Base-by-base conservation (phyloP, 2,888 invertebrate species). In the Euproctis similis region DNA sequence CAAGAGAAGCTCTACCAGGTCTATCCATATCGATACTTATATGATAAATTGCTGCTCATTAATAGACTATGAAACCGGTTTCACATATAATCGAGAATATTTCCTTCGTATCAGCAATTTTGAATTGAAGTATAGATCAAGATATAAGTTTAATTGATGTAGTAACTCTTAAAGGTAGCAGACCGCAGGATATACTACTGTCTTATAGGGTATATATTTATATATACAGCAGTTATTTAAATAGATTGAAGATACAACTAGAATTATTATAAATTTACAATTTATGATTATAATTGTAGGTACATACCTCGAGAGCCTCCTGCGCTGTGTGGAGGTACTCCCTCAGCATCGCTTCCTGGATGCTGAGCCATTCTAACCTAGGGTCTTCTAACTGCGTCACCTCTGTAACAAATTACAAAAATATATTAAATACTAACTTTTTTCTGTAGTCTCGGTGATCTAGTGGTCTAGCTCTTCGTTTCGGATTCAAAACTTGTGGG, bases 361-460 rank as follows among this genome's bases (percentile, higher is more conserved):
- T 92, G 59, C 92, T 92, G 64, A 96, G 90, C 97, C 97, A 98
- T 90, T 97, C 96, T 84, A 95, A 89, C 60, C 97, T 88, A 42
- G 98, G 98, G 82, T 98, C 97, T 86, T 98, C 97, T 43, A 97
- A 85, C 84, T 98, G 97, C 66, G 97, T 98, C 63, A 92, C 91
- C 88, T 97, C 96, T 96, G 88, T 18, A 87, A 78, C 46, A 65
- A n/a, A n/a, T n/a, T n/a, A n/a, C n/a, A n/a, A n/a, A n/a, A n/a
- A 14, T 14, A 14, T 6, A 14, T 14, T 14, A 4, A 14, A 6
- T 14, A 4, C 4, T 6, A 14, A 14, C 6, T 14, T n/a, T 12
- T 11, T 11, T 12, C 7, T 8, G 12, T 5, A 11, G 3, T 11
- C n/a, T n/a, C n/a, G n/a, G n/a, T n/a, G n/a, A n/a, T n/a, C n/a